Conservation (phyloP, 1,140 invertebrate genomes). For the Magallana gigas region DNA sequence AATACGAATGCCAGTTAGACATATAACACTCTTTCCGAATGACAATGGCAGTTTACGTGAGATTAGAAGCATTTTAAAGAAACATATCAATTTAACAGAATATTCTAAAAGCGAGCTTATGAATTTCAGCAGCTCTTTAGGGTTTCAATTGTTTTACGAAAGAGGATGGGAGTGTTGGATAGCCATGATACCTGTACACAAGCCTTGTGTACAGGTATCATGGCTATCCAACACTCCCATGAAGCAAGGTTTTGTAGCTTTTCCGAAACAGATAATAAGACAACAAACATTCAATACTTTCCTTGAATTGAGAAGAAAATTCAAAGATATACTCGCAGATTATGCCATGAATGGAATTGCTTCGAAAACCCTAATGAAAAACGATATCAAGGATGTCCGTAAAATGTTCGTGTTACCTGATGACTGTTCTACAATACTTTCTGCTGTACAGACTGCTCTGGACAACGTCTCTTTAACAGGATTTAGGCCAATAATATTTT, state of each 20-base stretch:
- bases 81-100: not conserved
- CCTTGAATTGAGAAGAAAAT: not conserved
- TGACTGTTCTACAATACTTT: not conserved
- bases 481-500: not conserved
- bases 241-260: no score
- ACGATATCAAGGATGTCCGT: not conserved
- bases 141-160: constrained; percentile 1
- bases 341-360: not conserved
- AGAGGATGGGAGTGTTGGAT: constrained; percentile 44
- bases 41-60: not conserved
- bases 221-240: no score
- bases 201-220: not conserved
- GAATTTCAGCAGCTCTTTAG: constrained; percentile 10
- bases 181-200: not conserved
- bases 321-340: not conserved
- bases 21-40: not conserved
- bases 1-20: not conserved
- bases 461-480: not conserved
- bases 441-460: not conserved
- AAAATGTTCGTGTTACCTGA: not conserved
- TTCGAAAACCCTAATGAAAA: not conserved
- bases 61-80: not conserved
- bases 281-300: not conserved
- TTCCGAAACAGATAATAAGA: not conserved
- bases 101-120: not conserved